Evolutionary conservation across 2,113 vertebrate genomes (phyloP).

Genomic region (Accipiter virgatus): DNA sequence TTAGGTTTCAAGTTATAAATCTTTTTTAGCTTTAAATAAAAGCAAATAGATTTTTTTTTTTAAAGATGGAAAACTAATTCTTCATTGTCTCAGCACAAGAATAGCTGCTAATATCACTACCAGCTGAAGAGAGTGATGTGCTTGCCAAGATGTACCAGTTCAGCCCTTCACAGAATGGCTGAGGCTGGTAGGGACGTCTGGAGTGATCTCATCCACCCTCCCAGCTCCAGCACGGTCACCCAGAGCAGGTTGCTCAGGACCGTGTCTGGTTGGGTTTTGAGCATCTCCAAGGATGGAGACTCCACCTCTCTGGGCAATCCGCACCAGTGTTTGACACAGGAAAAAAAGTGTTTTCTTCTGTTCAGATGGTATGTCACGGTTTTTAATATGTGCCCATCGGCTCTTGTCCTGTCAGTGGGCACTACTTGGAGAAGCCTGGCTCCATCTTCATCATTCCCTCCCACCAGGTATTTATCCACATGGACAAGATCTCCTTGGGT

Average conservation of each 20-base stretch:
- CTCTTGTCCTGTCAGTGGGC: not conserved
- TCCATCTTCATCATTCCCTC: not conserved
- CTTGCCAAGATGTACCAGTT: not conserved
- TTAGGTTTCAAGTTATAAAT: not conserved
- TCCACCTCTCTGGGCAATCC: not conserved
- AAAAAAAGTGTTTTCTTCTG: not conserved
- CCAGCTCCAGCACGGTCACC: not conserved
- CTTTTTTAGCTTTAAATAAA: not conserved
- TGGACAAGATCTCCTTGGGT: not conserved
- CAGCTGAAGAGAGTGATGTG: not conserved
- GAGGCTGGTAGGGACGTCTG: not conserved
- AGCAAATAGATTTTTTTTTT: not conserved
- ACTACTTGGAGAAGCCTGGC: not conserved
- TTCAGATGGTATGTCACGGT: not conserved
- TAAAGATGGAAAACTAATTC: not conserved
- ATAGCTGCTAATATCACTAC: not conserved
- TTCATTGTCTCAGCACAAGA: not conserved
- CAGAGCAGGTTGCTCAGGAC: not conserved
- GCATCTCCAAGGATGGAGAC: not conserved
- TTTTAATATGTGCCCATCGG: not conserved
- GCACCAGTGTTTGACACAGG: accelerated
- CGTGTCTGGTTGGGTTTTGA: not conserved
- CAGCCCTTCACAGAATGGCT: not conserved
- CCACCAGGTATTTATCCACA: not conserved
- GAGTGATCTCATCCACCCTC: not conserved